Evolutionary conservation across 2,113 vertebrate species (phyloP).

Genomic region (Heteronetta atricapilla): DNA sequence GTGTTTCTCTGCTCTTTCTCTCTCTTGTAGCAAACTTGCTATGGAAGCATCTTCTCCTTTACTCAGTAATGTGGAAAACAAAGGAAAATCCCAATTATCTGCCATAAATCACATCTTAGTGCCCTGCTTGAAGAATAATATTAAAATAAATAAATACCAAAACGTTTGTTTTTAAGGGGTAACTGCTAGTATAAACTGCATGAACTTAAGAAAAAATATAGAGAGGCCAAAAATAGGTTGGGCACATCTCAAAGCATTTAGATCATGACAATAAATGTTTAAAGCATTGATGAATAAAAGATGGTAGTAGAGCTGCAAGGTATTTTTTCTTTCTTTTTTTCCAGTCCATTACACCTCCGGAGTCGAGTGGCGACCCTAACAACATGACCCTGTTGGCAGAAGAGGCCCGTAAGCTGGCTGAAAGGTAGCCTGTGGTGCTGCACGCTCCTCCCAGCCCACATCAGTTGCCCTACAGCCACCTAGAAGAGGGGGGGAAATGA

Average conservation of each 20-base stretch:
- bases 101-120: background rate
- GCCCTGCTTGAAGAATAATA: background rate
- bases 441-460: fast-evolving
- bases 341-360: slow-evolving; percentile 87
- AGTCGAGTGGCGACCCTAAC: slow-evolving; percentile 86
- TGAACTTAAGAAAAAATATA: background rate
- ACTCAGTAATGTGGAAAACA: background rate
- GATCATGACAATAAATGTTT: slow-evolving; percentile 11
- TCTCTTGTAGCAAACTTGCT: background rate
- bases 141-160: background rate
- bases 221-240: background rate
- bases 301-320: background rate
- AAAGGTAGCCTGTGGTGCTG: slow-evolving; percentile 80
- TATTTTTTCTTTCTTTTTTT: background rate
- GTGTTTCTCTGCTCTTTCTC: background rate
- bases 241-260: background rate
- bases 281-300: slow-evolving; percentile 8
- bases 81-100: background rate
- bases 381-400: slow-evolving; percentile 97
- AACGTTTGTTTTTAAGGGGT: background rate
- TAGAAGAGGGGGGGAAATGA: background rate
- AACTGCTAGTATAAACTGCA: background rate
- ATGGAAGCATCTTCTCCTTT: background rate
- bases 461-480: background rate
- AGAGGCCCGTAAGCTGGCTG: slow-evolving; percentile 90